A percentile compares a stretch with the other conserved stretches of the same genome.
Evolutionary conservation across 2,888 invertebrate species (phyloP).

Genomic region (Liopterus haemorrhoidalis): DNA sequence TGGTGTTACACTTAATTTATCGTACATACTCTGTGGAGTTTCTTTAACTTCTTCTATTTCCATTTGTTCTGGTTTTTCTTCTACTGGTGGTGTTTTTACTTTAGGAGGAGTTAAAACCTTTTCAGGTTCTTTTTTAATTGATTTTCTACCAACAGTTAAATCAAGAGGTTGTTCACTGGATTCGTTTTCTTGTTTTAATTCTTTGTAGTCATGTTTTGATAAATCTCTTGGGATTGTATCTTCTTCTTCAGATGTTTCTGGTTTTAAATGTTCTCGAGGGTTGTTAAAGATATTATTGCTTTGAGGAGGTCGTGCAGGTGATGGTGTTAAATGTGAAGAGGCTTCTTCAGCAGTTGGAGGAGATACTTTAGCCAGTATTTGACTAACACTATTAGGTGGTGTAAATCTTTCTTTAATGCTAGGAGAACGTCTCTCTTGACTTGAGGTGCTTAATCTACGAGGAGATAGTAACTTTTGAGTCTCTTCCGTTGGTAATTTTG

Average conservation of each 20-base stretch:
- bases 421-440: slow-evolving; percentile 36
- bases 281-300: slow-evolving; percentile 37
- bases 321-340: slow-evolving; percentile 56
- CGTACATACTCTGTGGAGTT: slow-evolving; percentile 41
- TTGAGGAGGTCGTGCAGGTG: slow-evolving; percentile 57
- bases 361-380: slow-evolving; percentile 52
- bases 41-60: slow-evolving; percentile 48
- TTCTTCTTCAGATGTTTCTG: slow-evolving; percentile 32
- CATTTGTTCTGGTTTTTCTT: slow-evolving; percentile 52
- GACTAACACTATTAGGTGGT: slow-evolving; percentile 44
- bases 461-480: slow-evolving; percentile 50
- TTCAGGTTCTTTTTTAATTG: slow-evolving; percentile 27
- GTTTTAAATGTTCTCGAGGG: slow-evolving; percentile 36
- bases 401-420: slow-evolving; percentile 49
- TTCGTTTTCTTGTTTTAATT: slow-evolving; percentile 40
- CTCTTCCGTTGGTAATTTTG: slow-evolving; percentile 46
- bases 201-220: slow-evolving; percentile 37
- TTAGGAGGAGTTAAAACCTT: slow-evolving; percentile 7
- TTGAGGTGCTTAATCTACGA: slow-evolving; percentile 31
- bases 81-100: slow-evolving; percentile 27
- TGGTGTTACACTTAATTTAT: slow-evolving; percentile 43
- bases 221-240: slow-evolving; percentile 40
- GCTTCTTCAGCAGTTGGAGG: slow-evolving; percentile 64
- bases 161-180: slow-evolving; percentile 67
- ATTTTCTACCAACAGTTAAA: slow-evolving; percentile 59